Percentiles rank a stretch among this genome's conserved stretches.
Evolutionary conservation across 1,140 invertebrate genomes (phyloP).

Genomic region (Drosophila sucinea): DNA sequence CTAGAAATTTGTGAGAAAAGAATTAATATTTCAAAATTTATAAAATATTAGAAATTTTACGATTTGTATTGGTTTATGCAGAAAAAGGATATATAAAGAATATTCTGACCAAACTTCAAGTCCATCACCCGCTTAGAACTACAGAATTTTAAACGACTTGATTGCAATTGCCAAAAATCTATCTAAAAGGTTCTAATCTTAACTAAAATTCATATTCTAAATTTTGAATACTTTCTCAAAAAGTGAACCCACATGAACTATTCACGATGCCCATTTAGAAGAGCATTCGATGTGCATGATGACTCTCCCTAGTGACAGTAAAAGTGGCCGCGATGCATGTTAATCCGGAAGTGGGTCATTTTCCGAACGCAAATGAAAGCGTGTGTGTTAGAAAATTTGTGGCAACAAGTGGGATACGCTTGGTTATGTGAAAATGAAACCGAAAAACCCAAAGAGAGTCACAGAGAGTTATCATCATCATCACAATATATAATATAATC

Average conservation of each 20-base stretch:
- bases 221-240: background rate
- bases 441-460: constrained; percentile 36
- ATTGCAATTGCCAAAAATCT: too few relatives aligned
- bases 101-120: too few relatives aligned
- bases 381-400: constrained; percentile 60
- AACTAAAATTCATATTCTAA: background rate
- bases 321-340: constrained; percentile 60
- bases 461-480: constrained; percentile 29
- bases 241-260: background rate
- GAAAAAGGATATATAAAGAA: too few relatives aligned
- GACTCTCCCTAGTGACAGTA: constrained; percentile 48
- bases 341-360: constrained; percentile 79
- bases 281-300: background rate
- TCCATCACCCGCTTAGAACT: too few relatives aligned
- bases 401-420: constrained; percentile 41
- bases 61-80: too few relatives aligned
- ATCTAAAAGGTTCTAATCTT: too few relatives aligned
- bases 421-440: constrained; percentile 65
- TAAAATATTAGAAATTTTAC: too few relatives aligned
- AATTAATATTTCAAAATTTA: too few relatives aligned
- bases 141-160: too few relatives aligned
- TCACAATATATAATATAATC: constrained; percentile 42
- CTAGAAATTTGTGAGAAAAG: too few relatives aligned
- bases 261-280: background rate
- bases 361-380: constrained; percentile 77